phyloP scores from a whole-genome alignment of 2,113 vertebrate genomes.

The Saguinus imperator region DNA sequence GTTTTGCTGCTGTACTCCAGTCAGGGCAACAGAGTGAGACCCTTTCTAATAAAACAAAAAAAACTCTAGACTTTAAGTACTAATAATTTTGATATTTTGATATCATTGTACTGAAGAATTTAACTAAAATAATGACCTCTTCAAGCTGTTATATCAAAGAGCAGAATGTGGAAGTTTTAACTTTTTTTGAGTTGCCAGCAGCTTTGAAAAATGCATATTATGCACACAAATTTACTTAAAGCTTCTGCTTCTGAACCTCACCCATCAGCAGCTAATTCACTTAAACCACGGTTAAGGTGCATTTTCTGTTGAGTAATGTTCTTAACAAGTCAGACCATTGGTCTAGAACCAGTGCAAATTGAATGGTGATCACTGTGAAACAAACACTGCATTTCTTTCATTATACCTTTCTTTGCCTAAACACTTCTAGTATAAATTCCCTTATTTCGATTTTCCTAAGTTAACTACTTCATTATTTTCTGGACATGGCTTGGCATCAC shows the following conservation, averaged over 20 bases:
- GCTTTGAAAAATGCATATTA: not conserved
- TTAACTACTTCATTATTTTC: not conserved
- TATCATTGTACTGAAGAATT: not conserved
- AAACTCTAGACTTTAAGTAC: not conserved
- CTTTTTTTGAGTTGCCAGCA: not conserved
- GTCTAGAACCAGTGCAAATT: not conserved
- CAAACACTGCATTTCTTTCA: not conserved
- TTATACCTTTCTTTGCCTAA: not conserved
- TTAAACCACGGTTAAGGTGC: not conserved
- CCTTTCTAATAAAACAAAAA: too few relatives aligned
- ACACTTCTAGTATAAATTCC: not conserved
- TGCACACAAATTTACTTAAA: not conserved
- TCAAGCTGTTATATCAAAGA: not conserved
- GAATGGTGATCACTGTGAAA: not conserved
- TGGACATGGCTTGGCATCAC: not conserved
- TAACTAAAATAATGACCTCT: not conserved
- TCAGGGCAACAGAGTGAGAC: too few relatives aligned
- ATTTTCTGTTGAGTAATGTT: not conserved
- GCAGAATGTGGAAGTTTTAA: not conserved
- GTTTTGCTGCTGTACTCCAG: too few relatives aligned
- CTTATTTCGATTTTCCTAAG: not conserved
- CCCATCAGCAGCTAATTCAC: not conserved
- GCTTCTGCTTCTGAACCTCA: not conserved
- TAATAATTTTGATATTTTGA: not conserved
- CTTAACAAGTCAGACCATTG: not conserved